Base-by-base conservation (phyloP, 1,140 invertebrate species). In the Danaus plexippus region DNA sequence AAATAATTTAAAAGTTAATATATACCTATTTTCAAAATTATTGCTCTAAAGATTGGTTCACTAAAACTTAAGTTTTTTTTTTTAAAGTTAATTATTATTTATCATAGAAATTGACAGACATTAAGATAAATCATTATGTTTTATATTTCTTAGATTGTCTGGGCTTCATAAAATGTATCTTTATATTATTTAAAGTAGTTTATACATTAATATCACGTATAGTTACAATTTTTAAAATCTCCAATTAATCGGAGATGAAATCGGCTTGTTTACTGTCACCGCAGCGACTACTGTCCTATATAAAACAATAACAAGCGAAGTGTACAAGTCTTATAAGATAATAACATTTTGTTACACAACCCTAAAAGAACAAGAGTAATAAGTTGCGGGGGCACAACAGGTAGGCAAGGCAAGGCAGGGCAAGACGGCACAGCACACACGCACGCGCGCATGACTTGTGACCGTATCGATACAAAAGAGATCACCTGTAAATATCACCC, bases 291-390 rank as follows among this genome's bases (percentile, higher is more conserved):
- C 63, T 56, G 57, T 48, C 47, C 62, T 52, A 48, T 57, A 61
- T 54, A 59, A 71, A 77, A 73, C 75, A 73, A 73, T 71, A 69
- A 75, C 72, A 71, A 63, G 68, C 68, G 57, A 70, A 73, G 71
- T 66, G 64, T 59, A 71, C 22, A 48, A 66, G 65, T 68, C 64
- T 71, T 65, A 61, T 64, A 68, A 74, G 69, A 78, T 72, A 73
- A 74, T 71, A 71, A 53, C 68, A 71, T 73, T 71, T 71, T 73
- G 67, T 69, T 67, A 66, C 67, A 72, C 73, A 77, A 71, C 74
- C 80, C 77, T 80, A 79, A 82, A 82, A 77, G 69, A 81, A 76
- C 75, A 81, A 81, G 80, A 80, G 66, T 75, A 77, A 80, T 75
- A 80, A 80, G 67, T 75, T 70, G 77, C 74, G 73, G 75, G 75